phyloP scores from a whole-genome alignment of 2,888 invertebrate species.

The Acanthosepion esculentum region DNA sequence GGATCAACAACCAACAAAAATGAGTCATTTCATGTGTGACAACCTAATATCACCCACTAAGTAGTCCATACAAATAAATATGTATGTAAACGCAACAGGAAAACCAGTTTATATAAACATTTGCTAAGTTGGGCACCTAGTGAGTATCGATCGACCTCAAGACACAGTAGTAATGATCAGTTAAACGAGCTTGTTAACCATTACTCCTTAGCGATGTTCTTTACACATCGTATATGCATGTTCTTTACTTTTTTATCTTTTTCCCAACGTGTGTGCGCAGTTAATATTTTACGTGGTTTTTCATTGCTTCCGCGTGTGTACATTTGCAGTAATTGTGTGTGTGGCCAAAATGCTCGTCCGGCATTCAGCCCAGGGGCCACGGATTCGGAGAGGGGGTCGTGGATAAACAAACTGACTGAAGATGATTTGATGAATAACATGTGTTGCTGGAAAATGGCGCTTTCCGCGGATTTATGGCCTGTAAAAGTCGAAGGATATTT shows the following conservation, averaged over 20 bases:
- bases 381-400: not conserved
- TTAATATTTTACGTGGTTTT: not conserved
- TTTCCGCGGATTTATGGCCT: not conserved
- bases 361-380: not conserved
- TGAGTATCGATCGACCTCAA: too few species aligned
- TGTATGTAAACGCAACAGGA: too few species aligned
- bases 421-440: not conserved
- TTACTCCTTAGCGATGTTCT: too few species aligned
- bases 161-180: too few species aligned
- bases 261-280: not conserved
- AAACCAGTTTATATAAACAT: too few species aligned
- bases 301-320: not conserved
- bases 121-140: too few species aligned
- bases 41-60: too few species aligned
- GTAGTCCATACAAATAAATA: too few species aligned
- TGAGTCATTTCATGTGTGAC: too few species aligned
- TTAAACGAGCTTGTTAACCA: too few species aligned
- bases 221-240: too few species aligned
- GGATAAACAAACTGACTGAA: not conserved
- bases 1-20: too few species aligned
- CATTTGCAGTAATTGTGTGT: not conserved
- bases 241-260: not conserved
- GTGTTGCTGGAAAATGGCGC: not conserved
- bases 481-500: constrained; percentile 11
- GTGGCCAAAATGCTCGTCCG: not conserved